Base-by-base conservation (phyloP, 1,140 invertebrate genomes). In the Samia ricini region DNA sequence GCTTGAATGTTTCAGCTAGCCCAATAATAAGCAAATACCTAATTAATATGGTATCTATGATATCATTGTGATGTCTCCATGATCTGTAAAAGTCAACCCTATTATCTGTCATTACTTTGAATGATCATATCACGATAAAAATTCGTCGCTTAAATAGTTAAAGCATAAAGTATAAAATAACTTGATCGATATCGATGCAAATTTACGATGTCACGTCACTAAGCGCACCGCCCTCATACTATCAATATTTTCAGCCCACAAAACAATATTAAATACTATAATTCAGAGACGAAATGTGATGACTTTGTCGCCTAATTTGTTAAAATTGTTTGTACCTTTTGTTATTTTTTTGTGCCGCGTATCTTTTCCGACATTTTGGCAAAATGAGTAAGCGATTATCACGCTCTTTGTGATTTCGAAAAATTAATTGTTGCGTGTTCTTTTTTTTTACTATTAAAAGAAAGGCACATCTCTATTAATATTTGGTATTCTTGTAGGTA, bases 301-400 rank as follows among this genome's bases (percentile, higher is more conserved):
- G 74, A 73, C 63, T 84, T 86, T 86, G 81, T 86, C 81, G 83
- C 83, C 73, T 83, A 81, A 86, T 83, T 81, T 79, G 79, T 86
- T 79, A 81, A 83, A 83, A 81, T 83, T 75, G 71, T 67, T 61
- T n/a, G n/a, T n/a, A n/a, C n/a, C n/a, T 63, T 58, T 61, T 57
- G 68, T 65, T 60, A 69, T 69, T 72, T 72, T n/a, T 63, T 60
- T 67, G 52, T 59, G 33, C 42, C 42, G 42, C 20, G 19, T 52
- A 21, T 50, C 65, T 55, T 67, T 68, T 65, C 52, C 50, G 19
- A 21, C 42, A 71, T 61, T 70, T 81, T 77, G 72, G 71, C 71
- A 76, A 85, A 81, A 81, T 84, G 81, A 83, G 77, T 81, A 78
- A 79, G 79, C 74, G 69, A 77, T 81, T 82, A 73, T 75, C 50